Base-by-base conservation (phyloP, 2,113 vertebrate species). In the Nerophis lumbriciformis region DNA sequence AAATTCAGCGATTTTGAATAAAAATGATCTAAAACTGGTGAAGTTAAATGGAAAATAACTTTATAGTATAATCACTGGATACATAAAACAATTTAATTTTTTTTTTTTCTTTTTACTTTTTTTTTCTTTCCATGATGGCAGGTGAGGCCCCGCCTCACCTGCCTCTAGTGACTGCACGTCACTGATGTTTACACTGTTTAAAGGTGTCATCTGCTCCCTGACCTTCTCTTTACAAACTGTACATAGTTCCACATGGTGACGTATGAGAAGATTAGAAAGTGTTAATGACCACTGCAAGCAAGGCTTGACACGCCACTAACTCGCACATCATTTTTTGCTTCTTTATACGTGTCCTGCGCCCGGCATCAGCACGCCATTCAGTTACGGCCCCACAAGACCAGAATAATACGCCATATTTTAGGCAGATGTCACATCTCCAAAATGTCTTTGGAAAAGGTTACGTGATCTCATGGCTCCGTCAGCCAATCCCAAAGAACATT, bases 371-470 rank as follows among this genome's bases (percentile, higher is more conserved):
- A 35, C 35, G 21, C 14, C 57, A 28, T 48, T n/a, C 37, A n/a
- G 47, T 8, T 28, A 38, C n/a, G 28, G 36, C 36, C n/a, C 1
- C 6, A 6, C 36, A 8, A 48, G 9, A 12, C 60, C 63, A 71
- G 21, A 72, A 68, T 76, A 53, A 63, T 56, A 53, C 49, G 58
- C 53, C 51, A 57, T 63, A 71, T 71, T 73, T 74, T 53, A 63
- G 56, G 58, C 63, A 68, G 73, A 79, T 71, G 66, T 47, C 48
- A 8, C 55, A 38, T 19, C 62, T 68, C 36, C 61, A 42, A 67
- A 74, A 61, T 59, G 50, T 63, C 70, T 55, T 45, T 62, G 57
- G n/a, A n/a, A 83, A 85, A 85, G 61, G 73, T 78, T 77, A 75
- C 75, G 53, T 68, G 70, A 68, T 76, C 65, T 72, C 73, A 47